Evolutionary conservation across 2,888 invertebrate genomes (phyloP), one percentile per base, ranked within the genome.

Genomic region (Ligdia adustata): DNA sequence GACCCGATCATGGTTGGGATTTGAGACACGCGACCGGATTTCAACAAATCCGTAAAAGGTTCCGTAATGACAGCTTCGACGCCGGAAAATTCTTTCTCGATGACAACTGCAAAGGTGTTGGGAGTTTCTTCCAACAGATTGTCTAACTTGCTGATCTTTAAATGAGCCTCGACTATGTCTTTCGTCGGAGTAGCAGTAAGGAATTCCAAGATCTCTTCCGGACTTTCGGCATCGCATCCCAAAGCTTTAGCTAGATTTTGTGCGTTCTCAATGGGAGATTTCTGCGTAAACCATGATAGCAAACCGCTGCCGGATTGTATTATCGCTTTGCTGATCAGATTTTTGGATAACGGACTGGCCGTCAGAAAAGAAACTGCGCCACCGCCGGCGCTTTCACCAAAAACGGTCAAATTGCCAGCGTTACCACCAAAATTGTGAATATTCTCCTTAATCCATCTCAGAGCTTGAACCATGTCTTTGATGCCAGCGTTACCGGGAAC

Each of bases 401-500:
- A 90, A 20, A 90, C 42, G 0, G 90, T 90, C 1, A 90, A 40
- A 57, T 89, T 90, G 0, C 82, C 79, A 0, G 88, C 66, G 33
- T 84, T 87, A 1, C 90, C 90, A 0, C 90, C 89, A 24, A 90
- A 90, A 39, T 72, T 78, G 1, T 80, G 69, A 2, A 90, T 85
- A 26, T 90, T 90, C 1, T 73, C 74, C 24, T 88, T 88, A 0
- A 90, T 66, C 90, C 90, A 90, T 24, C 75, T 70, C 0, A 90
- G 39, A 0, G 88, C 90, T 53, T 75, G 75, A 0, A 80, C 71
- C n/a, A 84, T 70, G 38, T 90, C 90, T 60, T 87, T 89, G 0
- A 89, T 26, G 0, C 90, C 90, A 12, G 88, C 89, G 11, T 90
- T 90, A 2, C 90, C 90, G 0, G 90, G 89, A 0, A 89, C 77